These are phyloP conservation scores for Porphyrio hochstetteri DNA, from an alignment of 2,113 vertebrate genomes.

Conservation along the genomic window DNA sequence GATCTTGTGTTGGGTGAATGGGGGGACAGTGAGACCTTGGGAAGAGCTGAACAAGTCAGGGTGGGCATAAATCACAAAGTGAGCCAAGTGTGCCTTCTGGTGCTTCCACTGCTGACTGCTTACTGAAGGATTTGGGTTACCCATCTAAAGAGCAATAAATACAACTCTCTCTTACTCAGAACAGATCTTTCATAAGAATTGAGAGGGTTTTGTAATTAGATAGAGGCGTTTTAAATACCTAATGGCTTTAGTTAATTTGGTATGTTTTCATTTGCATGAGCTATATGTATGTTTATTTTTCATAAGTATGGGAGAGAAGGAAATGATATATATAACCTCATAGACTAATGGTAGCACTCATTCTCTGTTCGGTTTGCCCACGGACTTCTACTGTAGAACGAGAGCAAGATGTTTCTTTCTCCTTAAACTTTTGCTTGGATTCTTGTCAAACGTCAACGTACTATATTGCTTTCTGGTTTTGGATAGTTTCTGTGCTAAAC, in stretches of 20 bases:
- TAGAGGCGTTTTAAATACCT: not conserved
- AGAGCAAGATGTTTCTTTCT: not conserved
- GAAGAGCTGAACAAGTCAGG: not conserved
- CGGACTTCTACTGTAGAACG: not conserved
- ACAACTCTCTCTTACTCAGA: not conserved
- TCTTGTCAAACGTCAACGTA: not conserved
- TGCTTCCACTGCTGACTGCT: not conserved
- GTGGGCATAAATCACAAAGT: not conserved
- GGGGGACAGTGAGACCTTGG: not conserved
- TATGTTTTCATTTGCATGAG: not conserved
- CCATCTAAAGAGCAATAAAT: not conserved
- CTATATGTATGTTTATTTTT: not conserved
- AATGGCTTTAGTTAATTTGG: not conserved
- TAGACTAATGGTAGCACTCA: not conserved
- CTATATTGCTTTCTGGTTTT: not conserved
- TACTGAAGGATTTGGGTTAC: not conserved
- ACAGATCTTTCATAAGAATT: not conserved
- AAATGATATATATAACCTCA: not conserved
- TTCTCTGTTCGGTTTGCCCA: not conserved
- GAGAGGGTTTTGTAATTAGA: not conserved
- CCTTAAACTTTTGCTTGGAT: not conserved
- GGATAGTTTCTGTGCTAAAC: not conserved
- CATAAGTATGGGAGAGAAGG: accelerated
- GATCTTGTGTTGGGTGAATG: not conserved
- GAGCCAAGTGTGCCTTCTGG: not conserved